phyloP scores from a whole-genome alignment of 2,797 vertebrate genomes.

The Argyrosomus regius region DNA sequence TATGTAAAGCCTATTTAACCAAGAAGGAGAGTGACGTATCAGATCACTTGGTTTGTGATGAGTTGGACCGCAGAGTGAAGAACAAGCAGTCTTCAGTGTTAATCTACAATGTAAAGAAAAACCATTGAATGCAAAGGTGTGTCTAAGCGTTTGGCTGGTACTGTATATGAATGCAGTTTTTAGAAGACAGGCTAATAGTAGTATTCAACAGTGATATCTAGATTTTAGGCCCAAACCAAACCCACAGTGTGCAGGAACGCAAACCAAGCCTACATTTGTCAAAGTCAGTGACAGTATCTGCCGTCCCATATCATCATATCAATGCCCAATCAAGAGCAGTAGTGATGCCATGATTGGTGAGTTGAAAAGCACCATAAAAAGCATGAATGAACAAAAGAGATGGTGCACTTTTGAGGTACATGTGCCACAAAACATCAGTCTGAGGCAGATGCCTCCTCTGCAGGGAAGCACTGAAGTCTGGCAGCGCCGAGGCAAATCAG shows the following conservation, averaged over 20 bases:
- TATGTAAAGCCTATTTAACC: too few species aligned
- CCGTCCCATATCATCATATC: not conserved
- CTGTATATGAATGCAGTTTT: too few species aligned
- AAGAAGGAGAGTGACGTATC: too few species aligned
- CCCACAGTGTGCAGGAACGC: not conserved
- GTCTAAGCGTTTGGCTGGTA: too few species aligned
- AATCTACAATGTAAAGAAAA: too few species aligned
- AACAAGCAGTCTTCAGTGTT: too few species aligned
- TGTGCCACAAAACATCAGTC: constrained; percentile 55
- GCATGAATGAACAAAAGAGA: constrained; percentile 28
- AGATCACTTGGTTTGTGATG: too few species aligned
- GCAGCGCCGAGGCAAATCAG: constrained; percentile 62
- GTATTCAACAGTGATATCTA: too few species aligned
- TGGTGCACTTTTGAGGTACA: constrained; percentile 24
- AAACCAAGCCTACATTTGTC: not conserved
- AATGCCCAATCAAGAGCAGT: not conserved
- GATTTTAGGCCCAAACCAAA: not conserved
- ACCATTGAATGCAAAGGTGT: too few species aligned
- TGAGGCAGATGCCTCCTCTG: constrained; percentile 65
- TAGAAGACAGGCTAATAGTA: too few species aligned
- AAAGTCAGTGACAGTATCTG: not conserved
- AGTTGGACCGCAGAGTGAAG: too few species aligned
- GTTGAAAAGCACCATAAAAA: constrained; percentile 23
- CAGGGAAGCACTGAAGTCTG: constrained; percentile 60
- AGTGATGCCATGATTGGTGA: constrained; percentile 10